phyloP scores from a whole-genome alignment of 1,140 invertebrate species.

The Dufourea novaeangliae region DNA sequence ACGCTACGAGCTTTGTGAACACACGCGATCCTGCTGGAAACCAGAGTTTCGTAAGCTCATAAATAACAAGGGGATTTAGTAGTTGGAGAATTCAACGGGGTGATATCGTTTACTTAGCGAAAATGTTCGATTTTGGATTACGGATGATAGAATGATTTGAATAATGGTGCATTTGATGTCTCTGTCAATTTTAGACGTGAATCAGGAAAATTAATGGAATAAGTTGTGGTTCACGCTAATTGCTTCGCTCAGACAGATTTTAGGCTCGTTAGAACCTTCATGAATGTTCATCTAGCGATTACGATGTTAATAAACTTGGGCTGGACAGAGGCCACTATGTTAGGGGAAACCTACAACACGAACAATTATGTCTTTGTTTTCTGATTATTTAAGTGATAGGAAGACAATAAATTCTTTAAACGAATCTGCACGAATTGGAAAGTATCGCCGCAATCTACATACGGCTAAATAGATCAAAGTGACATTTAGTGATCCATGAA shows the following conservation, averaged over 20 bases:
- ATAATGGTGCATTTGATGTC: no score
- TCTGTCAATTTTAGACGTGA: no score
- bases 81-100: background rate
- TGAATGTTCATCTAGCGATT: background rate
- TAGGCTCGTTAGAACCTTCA: background rate
- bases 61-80: background rate
- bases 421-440: no score
- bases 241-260: background rate
- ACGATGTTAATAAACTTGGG: constrained; percentile 3
- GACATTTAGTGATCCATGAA: background rate
- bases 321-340: no score
- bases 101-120: background rate
- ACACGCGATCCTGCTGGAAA: no score
- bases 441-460: no score
- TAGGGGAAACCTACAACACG: no score
- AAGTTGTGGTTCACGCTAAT: background rate
- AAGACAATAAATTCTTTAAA: no score
- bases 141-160: no score
- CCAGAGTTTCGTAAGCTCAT: background rate
- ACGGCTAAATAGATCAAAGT: background rate
- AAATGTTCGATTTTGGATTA: background rate
- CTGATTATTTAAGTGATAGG: no score
- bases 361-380: no score
- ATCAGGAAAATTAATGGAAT: background rate
- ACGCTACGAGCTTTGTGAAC: no score